Base-by-base conservation (phyloP, 2,888 invertebrate genomes). In the Heliconius ismenius region DNA sequence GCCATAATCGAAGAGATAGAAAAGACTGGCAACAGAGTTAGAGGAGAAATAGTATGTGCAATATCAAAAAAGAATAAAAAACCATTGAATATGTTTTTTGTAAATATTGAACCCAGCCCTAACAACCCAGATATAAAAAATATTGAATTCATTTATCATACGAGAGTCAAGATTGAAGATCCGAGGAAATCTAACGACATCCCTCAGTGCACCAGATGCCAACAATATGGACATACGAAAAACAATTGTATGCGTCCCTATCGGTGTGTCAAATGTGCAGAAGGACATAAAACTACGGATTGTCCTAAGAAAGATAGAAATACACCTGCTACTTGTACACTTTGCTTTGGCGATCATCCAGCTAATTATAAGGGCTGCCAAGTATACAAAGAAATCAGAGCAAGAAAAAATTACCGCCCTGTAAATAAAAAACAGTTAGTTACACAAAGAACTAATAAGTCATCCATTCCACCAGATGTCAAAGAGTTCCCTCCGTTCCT, bases 21-120 rank as follows among this genome's bases (percentile, higher is more conserved):
- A 79, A 65, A 75, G n/a, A 80, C 81, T 3, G 81, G 83, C 1
- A 83, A 83, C 58, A 80, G 69, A 65, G 80, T 82, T 0, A n/a
- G 36, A 63, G 82, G 82, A 0, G 73, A 76, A 75, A 68, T 76
- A 18, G 60, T 13, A 39, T 39, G 39, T 39, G 39, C 39, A 13
- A 39, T 62, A 62, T 24, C 62, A 13, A n/a, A 26, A 24, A 62
- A 13, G 15, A 24, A 62, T 9, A 70, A 11, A 58, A 64, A 69
- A 74, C 77, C 21, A 60, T 36, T 60, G 43, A 54, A 65, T 18
- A 28, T 65, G 65, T 65, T 65, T 65, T 65, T 65, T 28, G 26
- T 65, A 65, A 65, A 81, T 81, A 76, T 70, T 13, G 58, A 70
- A 49, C 28, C 49, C 11, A 26, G 58, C 24, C 49, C 70, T 54